Base-by-base conservation (phyloP, 2,113 vertebrate species). In the Marmota flaviventris region DNA sequence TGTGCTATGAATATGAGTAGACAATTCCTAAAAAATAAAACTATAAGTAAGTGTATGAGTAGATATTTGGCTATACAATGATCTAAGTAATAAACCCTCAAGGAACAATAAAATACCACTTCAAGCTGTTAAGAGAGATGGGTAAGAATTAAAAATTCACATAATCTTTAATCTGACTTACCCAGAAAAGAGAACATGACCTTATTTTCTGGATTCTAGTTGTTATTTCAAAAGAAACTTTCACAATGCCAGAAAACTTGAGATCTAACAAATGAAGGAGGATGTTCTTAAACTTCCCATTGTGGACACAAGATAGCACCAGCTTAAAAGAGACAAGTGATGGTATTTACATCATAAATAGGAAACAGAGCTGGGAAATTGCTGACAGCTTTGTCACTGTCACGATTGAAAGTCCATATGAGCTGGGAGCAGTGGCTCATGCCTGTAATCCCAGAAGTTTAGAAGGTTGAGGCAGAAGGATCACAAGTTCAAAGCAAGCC, bases 231-330 rank as follows among this genome's bases (percentile, higher is more conserved):
- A 98, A 99, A 99, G 99, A 99, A 99, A 98, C 96, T 96, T 97
- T 99, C 98, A 98, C 99, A 98, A 99, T 99, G 99, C 99, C 99
- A 99, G 99, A 99, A 98, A 99, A 98, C 99, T 99, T n/a, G 99
- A 99, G 99, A 99, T 99, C 98, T 99, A 99, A 98, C 99, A 99
- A 94, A 99, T 99, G 99, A 99, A 99, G 99, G 99, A 99, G 97
- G 99, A 99, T 99, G 99, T 99, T 98, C 99, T 99, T 96, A 99
- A 99, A 97, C 99, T 99, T 98, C 99, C 99, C 73, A 99, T 99
- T 39, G 99, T 99, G 93, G 99, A 98, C 86, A 99, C 99, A 99
- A 99, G 98, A 99, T 99, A 99, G 99, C 99, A 91, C 99, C 0
- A 99, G 99, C 95, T 99, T 99, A 99, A 99, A 99, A 88, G 99